Evolutionary conservation across 2,888 invertebrate genomes (phyloP), one percentile per base, ranked within the genome.

Genomic region (Schizotus pectinicornis): DNA sequence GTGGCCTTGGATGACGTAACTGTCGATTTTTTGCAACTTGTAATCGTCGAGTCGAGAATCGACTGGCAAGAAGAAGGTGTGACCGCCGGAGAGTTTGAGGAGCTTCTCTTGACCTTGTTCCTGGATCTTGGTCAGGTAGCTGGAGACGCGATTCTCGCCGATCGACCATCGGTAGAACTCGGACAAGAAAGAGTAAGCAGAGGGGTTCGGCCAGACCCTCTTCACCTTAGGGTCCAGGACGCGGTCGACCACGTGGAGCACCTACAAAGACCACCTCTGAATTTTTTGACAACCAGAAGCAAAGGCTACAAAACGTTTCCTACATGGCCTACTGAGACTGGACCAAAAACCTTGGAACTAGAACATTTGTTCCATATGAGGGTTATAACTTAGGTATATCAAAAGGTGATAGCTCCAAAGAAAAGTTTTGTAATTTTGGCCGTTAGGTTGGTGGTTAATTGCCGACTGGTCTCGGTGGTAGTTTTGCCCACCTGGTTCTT

Each of bases 61-160:
- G 31, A 94, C 87, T 2, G 95, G 94, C 66, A 95, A 88, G 75
- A 95, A 91, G 80, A 91, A 95, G 6, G 95, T 95, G 77, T 89
- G 88, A 56, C 86, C 84, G 41, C 91, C 91, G 54, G 88, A 87
- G 37, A 86, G 85, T 69, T 86, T 86, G 77, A 89, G 92, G 33
- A 90, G 83, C 52, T 86, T 84, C 70, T 86, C 86, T 77, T 68
- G 45, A 32, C 90, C 90, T 66, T 87, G 83, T 67, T 87, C 85
- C 64, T 86, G 81, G 66, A 85, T 83, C 63, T 90, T 88, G 68
- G 89, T 87, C 56, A 89, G 84, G 78, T 90, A 93, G 60, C 78
- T 82, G 72, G 57, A 52, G 3, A 73, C 64, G 8, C 62, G 59
- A 22, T 65, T 57, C 7, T 62, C 22, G 5, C 64, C 54, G 2